Percentiles rank a stretch among this genome's conserved stretches.
phyloP scores from a whole-genome alignment of 2,888 invertebrate species.

The Gandaritis pyraliata region DNA sequence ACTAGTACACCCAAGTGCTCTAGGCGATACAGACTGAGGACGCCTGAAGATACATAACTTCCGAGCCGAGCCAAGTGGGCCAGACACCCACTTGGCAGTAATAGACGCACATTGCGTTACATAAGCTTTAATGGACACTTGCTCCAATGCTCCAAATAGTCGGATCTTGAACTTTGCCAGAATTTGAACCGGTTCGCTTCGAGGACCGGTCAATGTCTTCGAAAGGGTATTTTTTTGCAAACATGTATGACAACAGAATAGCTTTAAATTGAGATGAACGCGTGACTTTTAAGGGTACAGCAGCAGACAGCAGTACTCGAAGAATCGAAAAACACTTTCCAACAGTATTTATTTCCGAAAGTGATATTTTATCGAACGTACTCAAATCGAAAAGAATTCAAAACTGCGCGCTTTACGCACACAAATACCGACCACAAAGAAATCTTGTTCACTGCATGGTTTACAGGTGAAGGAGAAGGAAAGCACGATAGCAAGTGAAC shows the following conservation, averaged over 20 bases:
- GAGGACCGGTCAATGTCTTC: conserved; percentile 23
- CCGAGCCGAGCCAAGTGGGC: conserved; percentile 39
- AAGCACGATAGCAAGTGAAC: conserved; percentile 6
- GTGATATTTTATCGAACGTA: conserved; percentile 31
- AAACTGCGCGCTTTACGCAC: conserved; percentile 12
- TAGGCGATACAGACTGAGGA: conserved; percentile 3
- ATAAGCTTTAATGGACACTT: conserved; percentile 31
- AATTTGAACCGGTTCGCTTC: conserved; percentile 23
- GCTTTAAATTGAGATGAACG: not conserved
- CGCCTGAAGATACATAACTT: conserved; percentile 29
- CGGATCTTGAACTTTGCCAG: conserved; percentile 34
- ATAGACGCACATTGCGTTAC: conserved; percentile 33
- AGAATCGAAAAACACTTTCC: not conserved
- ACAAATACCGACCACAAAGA: conserved; percentile 4
- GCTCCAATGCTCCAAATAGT: conserved; percentile 39
- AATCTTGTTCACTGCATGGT: not conserved
- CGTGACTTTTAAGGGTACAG: not conserved
- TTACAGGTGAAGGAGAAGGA: conserved; percentile 1
- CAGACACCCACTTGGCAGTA: conserved; percentile 31
- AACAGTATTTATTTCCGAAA: not conserved
- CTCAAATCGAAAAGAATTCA: conserved; percentile 21
- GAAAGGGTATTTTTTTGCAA: conserved; percentile 16
- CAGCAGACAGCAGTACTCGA: not conserved
- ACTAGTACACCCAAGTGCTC: not conserved
- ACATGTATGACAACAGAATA: not conserved